These are phyloP conservation scores for Sorex araneus DNA, from an alignment of 2,113 vertebrate genomes.

Conservation along the genomic window DNA sequence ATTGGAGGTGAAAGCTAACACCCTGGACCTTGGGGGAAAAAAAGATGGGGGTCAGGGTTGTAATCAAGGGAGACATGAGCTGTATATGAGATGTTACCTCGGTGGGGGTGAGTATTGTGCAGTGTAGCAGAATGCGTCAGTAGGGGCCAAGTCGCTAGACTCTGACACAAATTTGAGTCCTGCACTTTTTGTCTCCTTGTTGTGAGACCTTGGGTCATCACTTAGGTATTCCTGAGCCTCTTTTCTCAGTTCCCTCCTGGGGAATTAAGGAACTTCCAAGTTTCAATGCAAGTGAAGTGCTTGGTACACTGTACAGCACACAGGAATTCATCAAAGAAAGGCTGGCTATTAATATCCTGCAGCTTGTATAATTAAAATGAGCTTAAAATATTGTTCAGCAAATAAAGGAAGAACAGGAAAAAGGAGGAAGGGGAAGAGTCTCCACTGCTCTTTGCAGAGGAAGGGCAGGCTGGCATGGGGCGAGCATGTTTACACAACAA, in stretches of 20 bases:
- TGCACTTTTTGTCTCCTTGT: background rate
- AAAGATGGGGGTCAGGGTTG: background rate
- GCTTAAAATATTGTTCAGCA: constrained; percentile 20
- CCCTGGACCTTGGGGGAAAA: background rate
- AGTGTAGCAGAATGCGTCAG: background rate
- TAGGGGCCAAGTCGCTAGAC: background rate
- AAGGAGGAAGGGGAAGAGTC: constrained; percentile 7
- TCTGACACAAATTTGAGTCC: background rate
- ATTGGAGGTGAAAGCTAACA: background rate
- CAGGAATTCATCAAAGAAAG: background rate
- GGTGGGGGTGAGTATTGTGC: background rate
- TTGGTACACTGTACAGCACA: background rate
- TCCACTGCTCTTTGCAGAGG: background rate
- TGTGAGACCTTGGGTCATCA: background rate
- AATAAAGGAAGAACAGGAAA: background rate
- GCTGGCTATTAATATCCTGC: background rate
- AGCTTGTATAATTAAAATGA: constrained; percentile 9
- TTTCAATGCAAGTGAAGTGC: background rate
- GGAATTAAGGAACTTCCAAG: background rate
- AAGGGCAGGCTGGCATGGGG: background rate
- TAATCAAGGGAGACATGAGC: background rate
- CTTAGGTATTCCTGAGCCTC: background rate
- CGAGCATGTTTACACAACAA: constrained; percentile 70
- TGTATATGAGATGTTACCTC: background rate
- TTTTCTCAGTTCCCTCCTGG: background rate